phyloP scores from a whole-genome alignment of 2,888 invertebrate genomes.

The Nasonovia ribisnigri region DNA sequence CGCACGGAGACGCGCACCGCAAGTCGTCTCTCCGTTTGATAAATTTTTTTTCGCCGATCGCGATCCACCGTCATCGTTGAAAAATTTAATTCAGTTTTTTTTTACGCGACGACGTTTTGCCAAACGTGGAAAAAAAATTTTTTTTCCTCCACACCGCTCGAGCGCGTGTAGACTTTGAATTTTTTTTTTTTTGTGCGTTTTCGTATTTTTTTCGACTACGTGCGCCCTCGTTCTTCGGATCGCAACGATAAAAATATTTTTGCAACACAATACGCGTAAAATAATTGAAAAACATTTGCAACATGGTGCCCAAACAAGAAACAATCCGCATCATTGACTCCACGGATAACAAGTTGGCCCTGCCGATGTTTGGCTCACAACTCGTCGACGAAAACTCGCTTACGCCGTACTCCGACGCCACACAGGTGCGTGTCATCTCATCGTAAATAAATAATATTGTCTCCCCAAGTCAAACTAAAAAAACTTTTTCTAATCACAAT shows the following conservation, averaged over 20 bases:
- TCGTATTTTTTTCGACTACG: not conserved
- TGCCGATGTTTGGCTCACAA: constrained; percentile 88
- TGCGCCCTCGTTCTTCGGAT: not conserved
- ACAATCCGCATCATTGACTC: constrained; percentile 73
- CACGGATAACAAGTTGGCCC: not conserved
- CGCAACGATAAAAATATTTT: not conserved
- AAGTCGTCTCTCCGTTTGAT: not conserved
- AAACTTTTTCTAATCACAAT: not conserved
- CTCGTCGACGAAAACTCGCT: constrained; percentile 90
- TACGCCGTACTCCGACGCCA: constrained; percentile 98
- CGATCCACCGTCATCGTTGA: not conserved
- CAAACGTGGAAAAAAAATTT: not conserved
- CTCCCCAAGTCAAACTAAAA: not conserved
- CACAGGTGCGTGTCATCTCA: constrained; percentile 81
- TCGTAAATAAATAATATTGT: not conserved
- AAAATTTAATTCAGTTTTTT: not conserved
- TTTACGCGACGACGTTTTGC: not conserved
- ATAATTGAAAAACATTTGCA: not conserved
- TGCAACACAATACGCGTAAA: not conserved
- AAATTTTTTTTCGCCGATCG: not conserved
- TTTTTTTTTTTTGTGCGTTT: constrained; percentile 4
- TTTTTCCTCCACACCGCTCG: not conserved
- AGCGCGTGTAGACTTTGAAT: not conserved
- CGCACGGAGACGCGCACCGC: not conserved
- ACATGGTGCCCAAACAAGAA: constrained; percentile 82